Percentiles rank a stretch among this genome's conserved stretches.
phyloP scores from a whole-genome alignment of 2,888 invertebrate species.

The Pachycephus smyrnensis region DNA sequence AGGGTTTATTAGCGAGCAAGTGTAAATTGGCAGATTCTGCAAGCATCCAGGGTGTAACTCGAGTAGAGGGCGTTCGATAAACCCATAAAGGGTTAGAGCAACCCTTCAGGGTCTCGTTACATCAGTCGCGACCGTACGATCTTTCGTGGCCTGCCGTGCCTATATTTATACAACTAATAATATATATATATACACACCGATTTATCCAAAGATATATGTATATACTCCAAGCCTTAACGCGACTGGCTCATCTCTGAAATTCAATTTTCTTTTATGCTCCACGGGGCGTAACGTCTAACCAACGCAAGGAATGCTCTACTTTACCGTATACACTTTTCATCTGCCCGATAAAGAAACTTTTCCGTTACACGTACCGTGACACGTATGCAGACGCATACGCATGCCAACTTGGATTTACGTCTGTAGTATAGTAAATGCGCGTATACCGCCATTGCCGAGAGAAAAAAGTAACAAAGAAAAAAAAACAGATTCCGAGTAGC shows the following conservation, averaged over 20 bases:
- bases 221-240: background rate
- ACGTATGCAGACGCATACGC: background rate
- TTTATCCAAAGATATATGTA: background rate
- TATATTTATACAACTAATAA: background rate
- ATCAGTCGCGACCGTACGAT: background rate
- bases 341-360: background rate
- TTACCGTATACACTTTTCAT: background rate
- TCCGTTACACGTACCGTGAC: background rate
- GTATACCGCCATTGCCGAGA: too few relatives aligned
- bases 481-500: background rate
- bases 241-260: background rate
- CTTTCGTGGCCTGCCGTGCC: background rate
- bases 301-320: background rate
- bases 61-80: background rate
- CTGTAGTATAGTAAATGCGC: background rate
- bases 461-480: background rate
- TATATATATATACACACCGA: background rate
- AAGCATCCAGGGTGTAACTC: background rate
- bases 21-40: slow-evolving; percentile 1
- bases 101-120: background rate
- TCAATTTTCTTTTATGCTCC: background rate
- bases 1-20: background rate
- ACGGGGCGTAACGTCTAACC: background rate
- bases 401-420: background rate
- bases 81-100: background rate